Percentiles rank a stretch among this genome's conserved stretches.
Evolutionary conservation across 2,888 invertebrate genomes (phyloP).

Genomic region (Glyphotaelius pellucidus): DNA sequence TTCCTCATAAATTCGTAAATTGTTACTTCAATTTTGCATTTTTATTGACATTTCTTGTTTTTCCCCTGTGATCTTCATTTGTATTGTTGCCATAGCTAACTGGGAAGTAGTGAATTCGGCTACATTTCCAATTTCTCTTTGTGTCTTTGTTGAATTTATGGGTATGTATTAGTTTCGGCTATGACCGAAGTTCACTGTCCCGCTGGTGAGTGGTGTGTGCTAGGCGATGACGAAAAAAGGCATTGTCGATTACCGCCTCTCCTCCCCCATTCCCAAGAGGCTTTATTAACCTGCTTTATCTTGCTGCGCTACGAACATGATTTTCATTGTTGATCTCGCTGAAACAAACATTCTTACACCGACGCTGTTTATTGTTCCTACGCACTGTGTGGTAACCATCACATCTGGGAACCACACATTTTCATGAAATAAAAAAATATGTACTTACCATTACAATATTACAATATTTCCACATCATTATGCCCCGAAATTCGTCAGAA

Average conservation of each 20-base stretch:
- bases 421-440: neutral
- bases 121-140: neutral
- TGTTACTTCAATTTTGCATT: too few relatives aligned
- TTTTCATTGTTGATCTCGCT: constrained; percentile 2
- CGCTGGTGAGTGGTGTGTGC: neutral
- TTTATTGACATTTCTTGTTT: too few relatives aligned
- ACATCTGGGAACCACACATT: neutral
- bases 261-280: neutral
- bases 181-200: neutral
- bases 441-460: neutral
- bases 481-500: neutral
- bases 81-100: too few relatives aligned
- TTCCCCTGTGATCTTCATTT: too few relatives aligned
- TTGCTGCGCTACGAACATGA: neutral
- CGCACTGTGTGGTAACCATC: neutral
- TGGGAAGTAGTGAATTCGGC: neutral
- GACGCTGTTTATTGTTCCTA: neutral
- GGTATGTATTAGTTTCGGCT: neutral
- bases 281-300: neutral
- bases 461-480: neutral
- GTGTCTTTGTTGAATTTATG: too few relatives aligned
- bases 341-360: neutral
- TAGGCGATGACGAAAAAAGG: constrained; percentile 23
- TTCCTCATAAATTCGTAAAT: too few relatives aligned
- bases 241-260: neutral